Percentiles rank a stretch among this genome's conserved stretches.
phyloP scores from a whole-genome alignment of 1,140 invertebrate genomes.

The Bacillus rossius region DNA sequence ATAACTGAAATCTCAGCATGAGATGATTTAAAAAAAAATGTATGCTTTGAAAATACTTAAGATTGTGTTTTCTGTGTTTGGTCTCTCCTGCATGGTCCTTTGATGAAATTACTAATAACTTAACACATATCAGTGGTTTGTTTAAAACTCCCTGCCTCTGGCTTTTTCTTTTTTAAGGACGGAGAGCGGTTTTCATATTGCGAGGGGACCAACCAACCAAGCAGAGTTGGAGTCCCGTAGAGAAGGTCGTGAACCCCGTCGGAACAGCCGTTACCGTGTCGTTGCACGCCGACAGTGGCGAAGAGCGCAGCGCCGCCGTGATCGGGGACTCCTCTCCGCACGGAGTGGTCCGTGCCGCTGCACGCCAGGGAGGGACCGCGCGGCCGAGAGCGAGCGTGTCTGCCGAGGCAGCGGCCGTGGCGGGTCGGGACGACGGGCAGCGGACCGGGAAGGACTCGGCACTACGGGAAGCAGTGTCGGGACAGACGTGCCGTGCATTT shows the following conservation, averaged over 20 bases:
- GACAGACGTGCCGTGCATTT: too few species aligned
- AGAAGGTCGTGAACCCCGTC: slow-evolving; percentile 63
- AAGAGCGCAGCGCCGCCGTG: neutral
- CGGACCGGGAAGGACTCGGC: too few species aligned
- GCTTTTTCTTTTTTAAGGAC: slow-evolving; percentile 69
- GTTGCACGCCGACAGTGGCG: slow-evolving; percentile 24
- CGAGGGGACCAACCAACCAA: slow-evolving; percentile 14
- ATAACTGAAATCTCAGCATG: neutral
- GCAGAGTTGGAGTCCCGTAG: slow-evolving; percentile 42
- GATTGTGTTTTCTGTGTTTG: too few species aligned
- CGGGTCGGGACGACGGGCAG: too few species aligned
- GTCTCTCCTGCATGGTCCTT: neutral
- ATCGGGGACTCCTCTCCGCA: too few species aligned
- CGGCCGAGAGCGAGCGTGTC: too few species aligned
- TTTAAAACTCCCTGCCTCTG: slow-evolving; percentile 59
- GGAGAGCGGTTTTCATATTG: slow-evolving; percentile 51
- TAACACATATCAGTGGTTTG: slow-evolving; percentile 1
- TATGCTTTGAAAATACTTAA: too few species aligned
- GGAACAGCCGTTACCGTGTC: slow-evolving; percentile 60
- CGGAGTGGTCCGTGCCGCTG: too few species aligned
- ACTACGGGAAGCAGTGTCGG: too few species aligned
- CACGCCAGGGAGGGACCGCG: too few species aligned
- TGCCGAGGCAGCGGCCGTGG: too few species aligned
- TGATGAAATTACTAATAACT: neutral
- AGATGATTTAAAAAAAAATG: too few species aligned